Evolutionary conservation across 2,797 vertebrate genomes (phyloP).

Genomic region (Paratrypauchen microcephalus): DNA sequence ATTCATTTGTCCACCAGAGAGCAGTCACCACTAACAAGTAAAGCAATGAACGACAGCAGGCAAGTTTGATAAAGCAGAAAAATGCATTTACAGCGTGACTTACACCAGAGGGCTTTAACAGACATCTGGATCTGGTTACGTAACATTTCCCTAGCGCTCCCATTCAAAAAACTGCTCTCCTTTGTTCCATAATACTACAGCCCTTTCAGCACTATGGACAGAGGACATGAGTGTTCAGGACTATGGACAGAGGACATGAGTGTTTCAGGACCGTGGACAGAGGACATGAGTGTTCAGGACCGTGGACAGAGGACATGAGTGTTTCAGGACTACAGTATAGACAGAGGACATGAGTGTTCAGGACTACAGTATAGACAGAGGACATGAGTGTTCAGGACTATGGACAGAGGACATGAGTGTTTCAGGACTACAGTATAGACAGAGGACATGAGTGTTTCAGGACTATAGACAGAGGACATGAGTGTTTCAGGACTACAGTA

Average conservation of each 20-base stretch:
- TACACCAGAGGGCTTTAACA: not conserved
- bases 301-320: conserved; percentile 46
- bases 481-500: conserved; percentile 17
- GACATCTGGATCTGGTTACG: not conserved
- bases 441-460: conserved; percentile 22
- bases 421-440: too few relatives aligned
- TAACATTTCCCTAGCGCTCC: not conserved
- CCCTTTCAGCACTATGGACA: conserved; percentile 47
- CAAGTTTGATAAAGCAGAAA: not conserved
- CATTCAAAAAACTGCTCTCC: not conserved
- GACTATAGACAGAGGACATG: conserved; percentile 51
- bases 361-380: conserved; percentile 35
- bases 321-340: conserved; percentile 46
- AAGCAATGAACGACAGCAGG: not conserved
- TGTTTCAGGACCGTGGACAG: too few relatives aligned
- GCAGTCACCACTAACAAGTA: conserved; percentile 37
- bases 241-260: not conserved
- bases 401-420: too few relatives aligned
- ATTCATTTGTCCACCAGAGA: conserved; percentile 53
- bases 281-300: conserved; percentile 32
- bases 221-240: conserved; percentile 43
- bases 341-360: conserved; percentile 14
- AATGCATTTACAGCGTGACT: conserved; percentile 2
- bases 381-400: conserved; percentile 42
- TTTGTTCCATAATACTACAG: too few relatives aligned